Evolutionary conservation across 2,888 invertebrate species (phyloP), one percentile per base, ranked within the genome.

Genomic region (Drosophila pullipes): DNA sequence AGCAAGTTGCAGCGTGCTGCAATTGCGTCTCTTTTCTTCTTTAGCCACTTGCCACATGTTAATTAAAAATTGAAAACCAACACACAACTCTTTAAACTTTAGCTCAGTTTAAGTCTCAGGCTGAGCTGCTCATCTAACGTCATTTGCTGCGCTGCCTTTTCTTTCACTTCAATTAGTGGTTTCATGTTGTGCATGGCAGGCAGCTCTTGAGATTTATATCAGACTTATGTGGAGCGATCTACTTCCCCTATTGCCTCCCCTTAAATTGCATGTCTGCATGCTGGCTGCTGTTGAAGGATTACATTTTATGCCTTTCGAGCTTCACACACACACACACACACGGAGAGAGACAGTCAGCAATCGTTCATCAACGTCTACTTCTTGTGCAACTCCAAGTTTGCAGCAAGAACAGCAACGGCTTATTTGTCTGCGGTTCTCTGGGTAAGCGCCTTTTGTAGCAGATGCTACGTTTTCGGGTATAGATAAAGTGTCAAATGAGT

Each of bases 141-240:
- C 76, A 67, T 67, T 63, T 73, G 58, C 63, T 50, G 41, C 60
- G 55, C 74, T 73, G 83, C 72, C 81, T 83, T 78, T 90, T 91
- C 87, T 89, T 91, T 90, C 91, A 78, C 90, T 91, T 87, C 87
- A 87, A 91, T 87, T 87, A 87, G 90, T 88, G 87, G 91, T 85
- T 82, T 88, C 87, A 85, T 87, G 91, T 90, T 91, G 83, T 70
- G 83, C 77, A 74, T 86, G 79, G 81, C 82, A 81, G 78, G 44
- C 81, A 76, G 58, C 89, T 83, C 84, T 81, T 75, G 71, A 88
- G 87, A 87, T 91, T 83, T 90, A 85, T 88, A 87, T 90, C 88
- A 78, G 62, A 72, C 85, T 83, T 78, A 85, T 85, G 78, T 85
- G 72, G 62, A 71, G 67, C 83, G 67, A 70, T 55, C 53, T 35